These are phyloP conservation scores for Epinephelus moara DNA, from an alignment of 2,113 vertebrate species.

Conservation along the genomic window DNA sequence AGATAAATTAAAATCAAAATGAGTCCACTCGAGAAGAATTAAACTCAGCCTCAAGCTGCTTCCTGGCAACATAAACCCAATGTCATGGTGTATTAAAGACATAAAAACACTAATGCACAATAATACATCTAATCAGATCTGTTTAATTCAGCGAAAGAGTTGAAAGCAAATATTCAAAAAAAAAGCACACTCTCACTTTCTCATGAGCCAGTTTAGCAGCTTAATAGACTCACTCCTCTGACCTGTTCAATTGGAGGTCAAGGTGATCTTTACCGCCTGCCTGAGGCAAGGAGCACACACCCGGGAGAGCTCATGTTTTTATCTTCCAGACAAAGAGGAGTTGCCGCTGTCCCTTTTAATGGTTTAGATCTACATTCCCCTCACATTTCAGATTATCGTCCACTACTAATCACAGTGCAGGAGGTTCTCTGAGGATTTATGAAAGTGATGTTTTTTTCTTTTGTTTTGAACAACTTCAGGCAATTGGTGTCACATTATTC, in stretches of 20 bases:
- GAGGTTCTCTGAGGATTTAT: not conserved
- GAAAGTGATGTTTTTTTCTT: not conserved
- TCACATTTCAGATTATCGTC: not conserved
- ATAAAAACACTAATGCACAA: not conserved
- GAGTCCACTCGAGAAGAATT: not conserved
- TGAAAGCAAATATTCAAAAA: not conserved
- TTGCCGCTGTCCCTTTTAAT: not conserved
- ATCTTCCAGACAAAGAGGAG: not conserved
- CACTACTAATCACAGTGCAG: not conserved
- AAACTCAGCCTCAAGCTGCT: not conserved
- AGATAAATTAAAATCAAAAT: not conserved
- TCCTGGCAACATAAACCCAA: not conserved
- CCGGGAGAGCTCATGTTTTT: not conserved
- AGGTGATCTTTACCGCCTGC: not conserved
- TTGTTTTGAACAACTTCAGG: no score
- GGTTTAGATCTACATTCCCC: conserved; percentile 7
- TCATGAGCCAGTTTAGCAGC: not conserved
- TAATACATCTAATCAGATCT: not conserved
- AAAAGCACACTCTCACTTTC: not conserved
- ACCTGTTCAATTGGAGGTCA: not conserved
- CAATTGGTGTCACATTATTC: not conserved
- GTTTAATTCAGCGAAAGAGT: not conserved
- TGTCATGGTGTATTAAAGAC: not conserved
- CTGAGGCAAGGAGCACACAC: conserved; percentile 16
- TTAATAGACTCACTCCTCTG: not conserved